These are phyloP conservation scores for Girardinus metallicus DNA, from an alignment of 2,797 vertebrate genomes.

Conservation along the genomic window DNA sequence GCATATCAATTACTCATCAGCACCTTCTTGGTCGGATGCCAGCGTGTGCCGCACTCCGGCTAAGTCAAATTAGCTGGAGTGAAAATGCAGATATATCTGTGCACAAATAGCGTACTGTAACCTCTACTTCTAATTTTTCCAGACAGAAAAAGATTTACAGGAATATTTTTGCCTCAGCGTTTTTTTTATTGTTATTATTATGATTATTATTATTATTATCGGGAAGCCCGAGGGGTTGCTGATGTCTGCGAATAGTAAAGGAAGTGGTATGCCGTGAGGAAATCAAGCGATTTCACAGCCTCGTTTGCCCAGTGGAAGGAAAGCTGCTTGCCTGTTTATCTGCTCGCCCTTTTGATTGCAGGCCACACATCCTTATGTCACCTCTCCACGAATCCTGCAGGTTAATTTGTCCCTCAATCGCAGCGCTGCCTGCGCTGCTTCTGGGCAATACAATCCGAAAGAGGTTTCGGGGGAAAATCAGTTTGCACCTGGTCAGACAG, in stretches of 20 bases:
- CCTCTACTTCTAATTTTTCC: constrained; percentile 53
- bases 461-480: constrained; percentile 31
- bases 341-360: constrained; percentile 66
- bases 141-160: constrained; percentile 19
- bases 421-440: constrained; percentile 7
- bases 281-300: constrained; percentile 63
- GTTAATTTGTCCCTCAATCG: constrained; percentile 62
- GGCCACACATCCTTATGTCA: constrained; percentile 66
- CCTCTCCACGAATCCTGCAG: constrained; percentile 59
- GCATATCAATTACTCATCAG: constrained; percentile 83
- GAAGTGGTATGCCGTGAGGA: constrained; percentile 22
- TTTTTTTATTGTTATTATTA: background rate
- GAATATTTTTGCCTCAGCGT: background rate
- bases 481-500: constrained; percentile 27
- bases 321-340: constrained; percentile 72
- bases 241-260: constrained; percentile 24
- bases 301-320: constrained; percentile 61
- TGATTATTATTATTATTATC: background rate
- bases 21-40: constrained; percentile 64
- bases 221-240: background rate
- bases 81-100: constrained; percentile 69
- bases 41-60: constrained; percentile 45
- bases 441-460: constrained; percentile 45
- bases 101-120: constrained; percentile 64
- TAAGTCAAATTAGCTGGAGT: constrained; percentile 63